Evolutionary conservation across 2,888 invertebrate species (phyloP), one percentile per base, ranked within the genome.

Genomic region (Rosalia funebris): DNA sequence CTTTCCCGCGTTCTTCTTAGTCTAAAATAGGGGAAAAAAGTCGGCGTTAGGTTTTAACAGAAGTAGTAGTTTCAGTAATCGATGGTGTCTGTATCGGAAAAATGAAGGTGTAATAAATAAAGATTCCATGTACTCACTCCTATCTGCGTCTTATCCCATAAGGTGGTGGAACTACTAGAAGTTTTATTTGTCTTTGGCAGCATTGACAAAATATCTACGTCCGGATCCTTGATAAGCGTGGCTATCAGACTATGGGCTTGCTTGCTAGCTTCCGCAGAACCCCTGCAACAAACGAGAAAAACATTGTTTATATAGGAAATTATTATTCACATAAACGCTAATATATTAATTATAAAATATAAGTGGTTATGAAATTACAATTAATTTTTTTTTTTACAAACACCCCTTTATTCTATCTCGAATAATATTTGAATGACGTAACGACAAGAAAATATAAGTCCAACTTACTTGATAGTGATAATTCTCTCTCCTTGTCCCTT

Each of bases 151-250:
- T 87, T 87, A 71, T 87, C 87, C 86, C 87, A 87, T 45, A 82
- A 68, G 16, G 85, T 82, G 1, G 85, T 84, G 32, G 85, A 83
- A 48, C 85, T 83, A 31, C 85, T 82, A 32, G 85, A 82, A 44
- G 85, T 82, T 77, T 86, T 84, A 39, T 69, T 77, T 9, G 80
- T 73, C 72, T 82, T 83, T 1, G 93, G 91, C 77, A 95, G 81
- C 84, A 95, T 89, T 78, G 91, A 90, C 69, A 89, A 83, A 71
- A 96, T 91, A 80, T 96, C 96, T 1, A 93, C 92, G 72, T 98
- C 98, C 2, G 96, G 95, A 84, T 98, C 98, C 81, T 95, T 93
- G 75, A 98, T 94, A 75, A 99, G 87, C 7, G 95, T 90, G 39
- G 92, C 89, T 71, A 99, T 98, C 75, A 98, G 86, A 71, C 88